Base-by-base conservation (phyloP, 2,888 invertebrate genomes). In the Sycophila texana region DNA sequence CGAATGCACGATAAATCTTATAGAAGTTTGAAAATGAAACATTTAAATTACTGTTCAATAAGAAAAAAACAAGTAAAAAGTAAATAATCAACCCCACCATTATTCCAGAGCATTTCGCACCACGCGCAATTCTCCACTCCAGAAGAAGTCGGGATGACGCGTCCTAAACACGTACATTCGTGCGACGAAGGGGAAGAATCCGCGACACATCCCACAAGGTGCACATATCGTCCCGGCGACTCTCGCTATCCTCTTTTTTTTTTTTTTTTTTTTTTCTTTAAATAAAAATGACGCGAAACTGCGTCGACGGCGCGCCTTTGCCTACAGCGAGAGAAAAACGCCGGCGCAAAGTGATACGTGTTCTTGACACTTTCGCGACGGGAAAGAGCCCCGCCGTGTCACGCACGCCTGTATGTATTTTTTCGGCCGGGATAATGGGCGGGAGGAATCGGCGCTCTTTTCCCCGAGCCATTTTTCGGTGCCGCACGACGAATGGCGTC, bases 341-440 rank as follows among this genome's bases (percentile, higher is more conserved):
- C 51, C n/a, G 66, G 83, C 84, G 84, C 84, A 79, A 82, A 84
- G 83, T 84, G 86, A 87, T 87, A 86, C 86, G 86, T 88, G 88
- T 86, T 88, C 79, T 83, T 88, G 88, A 88, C 88, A 88, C 85
- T 88, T 87, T 85, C 86, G 84, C 85, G 85, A 84, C 81, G 26
- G 72, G 63, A 72, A 66, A 60, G 26, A 74, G 60, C 55, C 73
- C 14, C 55, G 18, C 61, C 12, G 57, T 30, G 12, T 20, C 2
- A 47, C 58, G 26, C 18, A 13, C 2, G 26, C 14, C 49, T 16
- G 3, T 16, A 0, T 58, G 26, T 74, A 47, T 76, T 65, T 77
- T 71, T 65, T 65, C 65, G n/a, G 49, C 26, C 20, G 51, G 16
- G 67, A 73, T 78, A 78, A 78, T 73, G 55, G 71, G 47, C 55